Base-by-base conservation (phyloP, 2,888 invertebrate genomes). In the Lasioglossum villosulum region DNA sequence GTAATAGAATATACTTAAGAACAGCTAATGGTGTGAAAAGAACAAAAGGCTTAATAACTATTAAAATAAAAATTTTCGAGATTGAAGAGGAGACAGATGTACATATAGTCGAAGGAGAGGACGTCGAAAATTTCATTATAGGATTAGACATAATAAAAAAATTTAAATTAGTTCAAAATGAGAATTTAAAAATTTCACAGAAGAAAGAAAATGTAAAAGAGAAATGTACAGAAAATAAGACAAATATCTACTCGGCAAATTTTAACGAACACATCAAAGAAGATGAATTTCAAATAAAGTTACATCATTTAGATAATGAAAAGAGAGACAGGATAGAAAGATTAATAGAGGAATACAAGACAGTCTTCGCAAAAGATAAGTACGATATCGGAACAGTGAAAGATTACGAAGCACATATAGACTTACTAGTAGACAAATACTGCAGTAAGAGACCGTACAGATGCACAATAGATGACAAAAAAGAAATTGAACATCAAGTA, bases 21-120 rank as follows among this genome's bases (percentile, higher is more conserved):
- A 42, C 42, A 42, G 42, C 42, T 42, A 42, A 42, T 42, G 42
- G 42, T 42, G 42, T 42, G 12, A 39, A 39, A 39, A 39, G 37
- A 39, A 39, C 37, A 39, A 71, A 77, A 71, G 77, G 77, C n/a
- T 52, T 70, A 56, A 27, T 70, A 81, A 86, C 66, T 6, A 81
- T 90, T 72, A 89, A 90, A 73, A 73, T 88, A 86, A 90, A 89
- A 83, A 88, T 91, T 27, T 86, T 90, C 14, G 79, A 91, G 37
- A 89, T 86, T 75, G 90, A 90, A 71, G 63, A 91, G 86, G 27
- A 78, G 23, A 77, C 87, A 1, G 73, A 90, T 74, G 78, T 89
- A 59, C 89, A 80, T 52, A 82, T 90, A 37, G 63, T 90, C 23
- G 84, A 88, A 52, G 78, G 70, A 75, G 63, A 88, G n/a, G 45